Base-by-base conservation (phyloP, 2,797 vertebrate genomes). In the Cephalopachus bancanus region DNA sequence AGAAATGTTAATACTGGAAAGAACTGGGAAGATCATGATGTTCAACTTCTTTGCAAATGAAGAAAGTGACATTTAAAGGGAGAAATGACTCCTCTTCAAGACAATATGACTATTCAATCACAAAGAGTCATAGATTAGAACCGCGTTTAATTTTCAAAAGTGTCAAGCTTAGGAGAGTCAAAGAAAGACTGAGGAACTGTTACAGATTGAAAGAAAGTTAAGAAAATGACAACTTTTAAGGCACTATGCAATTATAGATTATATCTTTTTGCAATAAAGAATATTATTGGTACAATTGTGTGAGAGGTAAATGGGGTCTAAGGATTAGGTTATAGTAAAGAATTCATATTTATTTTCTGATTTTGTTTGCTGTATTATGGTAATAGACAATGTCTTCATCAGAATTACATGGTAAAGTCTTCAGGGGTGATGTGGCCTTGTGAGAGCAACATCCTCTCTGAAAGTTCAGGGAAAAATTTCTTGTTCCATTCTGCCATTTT, bases 1-100 rank as follows among this genome's bases (percentile, higher is more conserved):
- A 72, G 26, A 94, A 49, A 83, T 71, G 37, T 88, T 94, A 81
- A 93, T 55, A 6, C 51, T 57, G 37, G 17, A 51, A 93, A 93
- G 12, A 10, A 10, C 12, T 88, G 89, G 53, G 19, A 8, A 71
- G 5, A 0, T 76, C 72, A 71, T 57, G 14, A 37, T 30, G 12
- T 81, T 7, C 33, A 93, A 49, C 1, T 2, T 3, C 9, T n/a
- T 84, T 83, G 8, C 22, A 81, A 94, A 74, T 71, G 7, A 90
- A 86, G 30, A 78, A 28, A 94, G 78, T 44, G 14, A 1, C 28
- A 55, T 69, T 62, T 6, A 72, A 51, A 49, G 72, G 22, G 22
- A 92, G 15, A 89, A 75, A 49, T 60, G 57, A 44, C 10, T 5
- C 15, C 7, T 37, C 51, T 55, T 37, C 10, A 62, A 79, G 6